phyloP scores from a whole-genome alignment of 23 tunicate species.

The Pegea sp. region DNA sequence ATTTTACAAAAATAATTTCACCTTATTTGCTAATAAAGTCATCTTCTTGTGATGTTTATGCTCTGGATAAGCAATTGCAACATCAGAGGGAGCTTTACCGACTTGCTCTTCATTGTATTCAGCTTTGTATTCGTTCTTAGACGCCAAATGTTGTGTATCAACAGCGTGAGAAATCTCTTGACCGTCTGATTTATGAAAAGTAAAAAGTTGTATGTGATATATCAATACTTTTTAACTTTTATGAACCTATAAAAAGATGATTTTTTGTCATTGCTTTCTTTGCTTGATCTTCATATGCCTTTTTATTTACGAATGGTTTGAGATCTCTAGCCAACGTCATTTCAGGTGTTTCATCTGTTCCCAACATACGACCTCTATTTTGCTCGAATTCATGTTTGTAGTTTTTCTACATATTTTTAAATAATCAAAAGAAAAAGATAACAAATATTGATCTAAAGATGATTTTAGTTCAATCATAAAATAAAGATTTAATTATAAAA shows the following conservation, averaged over 20 bases:
- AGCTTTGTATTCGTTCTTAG: slow-evolving; percentile 11
- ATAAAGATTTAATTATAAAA: no score
- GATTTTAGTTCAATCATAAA: no score
- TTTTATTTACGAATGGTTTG: slow-evolving; percentile 34
- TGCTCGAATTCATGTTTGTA: slow-evolving; percentile 31
- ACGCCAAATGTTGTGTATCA: slow-evolving; percentile 19
- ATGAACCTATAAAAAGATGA: background rate
- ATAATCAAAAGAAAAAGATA: background rate
- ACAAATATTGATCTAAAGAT: background rate
- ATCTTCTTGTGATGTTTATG: slow-evolving; percentile 33
- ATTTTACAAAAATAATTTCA: no score
- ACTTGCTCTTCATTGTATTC: slow-evolving; percentile 33
- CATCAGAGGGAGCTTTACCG: slow-evolving; percentile 62
- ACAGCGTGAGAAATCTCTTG: slow-evolving; percentile 74
- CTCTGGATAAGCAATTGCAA: slow-evolving; percentile 75
- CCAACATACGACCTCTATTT: slow-evolving; percentile 28
- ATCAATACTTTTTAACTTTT: background rate
- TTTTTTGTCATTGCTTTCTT: slow-evolving; percentile 7
- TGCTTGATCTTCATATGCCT: slow-evolving; percentile 33
- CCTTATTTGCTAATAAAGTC: no score
- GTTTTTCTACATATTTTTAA: slow-evolving; percentile 9
- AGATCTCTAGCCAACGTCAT: slow-evolving; percentile 65
- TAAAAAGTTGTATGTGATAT: background rate
- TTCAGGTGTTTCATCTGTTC: slow-evolving; percentile 41
- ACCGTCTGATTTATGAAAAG: slow-evolving; percentile 13